These are phyloP conservation scores for Onychomys arenicola DNA, from an alignment of 2,797 vertebrate genomes.

Conservation along the genomic window DNA sequence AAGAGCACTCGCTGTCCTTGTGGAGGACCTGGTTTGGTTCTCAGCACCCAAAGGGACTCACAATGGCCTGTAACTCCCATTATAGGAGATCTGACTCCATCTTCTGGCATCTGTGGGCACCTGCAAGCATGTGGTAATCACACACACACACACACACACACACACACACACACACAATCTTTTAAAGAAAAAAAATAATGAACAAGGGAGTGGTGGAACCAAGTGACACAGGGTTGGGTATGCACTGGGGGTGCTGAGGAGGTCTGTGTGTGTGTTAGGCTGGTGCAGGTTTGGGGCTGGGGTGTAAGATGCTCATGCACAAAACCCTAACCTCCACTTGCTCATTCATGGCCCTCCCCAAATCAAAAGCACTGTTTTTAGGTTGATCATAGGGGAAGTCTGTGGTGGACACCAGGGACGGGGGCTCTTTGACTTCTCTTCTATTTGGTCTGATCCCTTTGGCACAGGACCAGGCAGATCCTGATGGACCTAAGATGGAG, in stretches of 20 bases:
- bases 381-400: background rate
- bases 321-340: background rate
- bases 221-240: accelerated
- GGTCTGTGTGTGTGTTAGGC: background rate
- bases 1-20: background rate
- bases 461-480: background rate
- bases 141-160: background rate
- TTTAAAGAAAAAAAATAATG: background rate
- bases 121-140: background rate
- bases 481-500: background rate
- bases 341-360: background rate
- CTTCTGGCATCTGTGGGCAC: background rate
- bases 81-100: background rate
- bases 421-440: background rate
- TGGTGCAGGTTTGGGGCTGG: background rate
- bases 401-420: too few species aligned
- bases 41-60: background rate
- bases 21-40: background rate
- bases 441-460: background rate
- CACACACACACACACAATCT: background rate
- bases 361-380: background rate
- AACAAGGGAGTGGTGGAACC: background rate
- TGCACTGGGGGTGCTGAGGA: background rate
- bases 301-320: background rate
- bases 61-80: background rate